Conservation (phyloP, 2,888 invertebrate species). For the Byasa hedistus region DNA sequence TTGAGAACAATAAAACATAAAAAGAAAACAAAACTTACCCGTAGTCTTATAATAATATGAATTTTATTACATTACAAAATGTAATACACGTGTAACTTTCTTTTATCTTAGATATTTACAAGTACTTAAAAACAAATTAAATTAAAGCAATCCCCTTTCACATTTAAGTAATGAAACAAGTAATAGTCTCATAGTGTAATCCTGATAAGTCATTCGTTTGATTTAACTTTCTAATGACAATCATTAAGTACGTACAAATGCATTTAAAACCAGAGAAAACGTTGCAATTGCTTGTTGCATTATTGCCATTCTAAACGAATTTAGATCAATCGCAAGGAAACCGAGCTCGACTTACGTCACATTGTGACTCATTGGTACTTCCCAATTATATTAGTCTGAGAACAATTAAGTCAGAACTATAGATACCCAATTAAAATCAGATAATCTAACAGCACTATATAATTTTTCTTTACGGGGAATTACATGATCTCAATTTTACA, state of each 20-base stretch:
- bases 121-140: no score
- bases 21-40: no score
- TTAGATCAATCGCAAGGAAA: constrained; percentile 42
- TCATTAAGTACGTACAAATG: constrained; percentile 12
- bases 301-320: constrained; percentile 32
- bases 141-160: no score
- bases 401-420: constrained; percentile 62
- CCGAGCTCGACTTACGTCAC: constrained; percentile 47
- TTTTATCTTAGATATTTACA: no score
- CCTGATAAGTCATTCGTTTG: neutral
- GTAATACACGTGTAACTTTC: no score
- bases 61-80: no score
- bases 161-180: no score
- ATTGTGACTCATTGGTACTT: constrained; percentile 66
- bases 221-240: constrained; percentile 3
- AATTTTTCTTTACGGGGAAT: constrained; percentile 32
- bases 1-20: no score
- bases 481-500: no score
- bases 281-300: constrained; percentile 4
- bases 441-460: constrained; percentile 50
- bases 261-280: constrained; percentile 20
- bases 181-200: no score
- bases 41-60: no score
- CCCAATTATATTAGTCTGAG: constrained; percentile 72
- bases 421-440: constrained; percentile 54